Base-by-base conservation (phyloP, 2,797 vertebrate species). In the Tolypeutes matacus region DNA sequence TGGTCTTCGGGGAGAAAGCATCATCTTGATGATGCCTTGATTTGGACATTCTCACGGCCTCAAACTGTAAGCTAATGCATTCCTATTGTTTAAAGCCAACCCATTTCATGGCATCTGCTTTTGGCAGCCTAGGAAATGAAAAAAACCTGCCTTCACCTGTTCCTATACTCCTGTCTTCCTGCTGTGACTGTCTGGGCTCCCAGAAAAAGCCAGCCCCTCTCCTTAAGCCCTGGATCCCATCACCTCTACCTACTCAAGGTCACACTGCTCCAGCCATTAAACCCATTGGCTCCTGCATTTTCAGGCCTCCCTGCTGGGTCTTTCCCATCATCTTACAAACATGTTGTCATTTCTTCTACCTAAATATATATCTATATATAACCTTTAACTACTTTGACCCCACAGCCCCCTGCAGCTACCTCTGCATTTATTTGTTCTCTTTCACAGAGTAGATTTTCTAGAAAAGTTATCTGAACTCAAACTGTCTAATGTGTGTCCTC, bases 361-460 rank as follows among this genome's bases (percentile, higher is more conserved):
- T 67, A 49, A 42, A 88, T n/a, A n/a, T n/a, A n/a, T n/a, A n/a
- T n/a, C n/a, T 81, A 56, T 5, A 21, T 64, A 14, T 5, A 27
- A 25, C 72, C 13, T 85, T 72, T 20, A 67, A 53, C 13, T 20
- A 64, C 67, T 46, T 70, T 31, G 34, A 53, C 39, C 39, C 34
- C 46, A 3, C 25, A 23, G 34, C 69, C 65, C 29, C 53, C 29
- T 77, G 69, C 17, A 62, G 46, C 13, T 87, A 69, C 29, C 15
- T 17, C 56, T 58, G n/a, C 42, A 42, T 76, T 62, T 94, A 46
- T 70, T 78, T 69, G 15, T 46, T 77, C 31, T 42, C 11, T 70
- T 82, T 91, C 70, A 78, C 3, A 17, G 56, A 90, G 51, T 36
- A 78, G 56, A 65, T 72, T 87, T 72, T 88, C 84, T 53, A 77